These are phyloP conservation scores for Propithecus deckenii DNA, from an alignment of 2,797 vertebrate genomes.

Conservation along the genomic window DNA sequence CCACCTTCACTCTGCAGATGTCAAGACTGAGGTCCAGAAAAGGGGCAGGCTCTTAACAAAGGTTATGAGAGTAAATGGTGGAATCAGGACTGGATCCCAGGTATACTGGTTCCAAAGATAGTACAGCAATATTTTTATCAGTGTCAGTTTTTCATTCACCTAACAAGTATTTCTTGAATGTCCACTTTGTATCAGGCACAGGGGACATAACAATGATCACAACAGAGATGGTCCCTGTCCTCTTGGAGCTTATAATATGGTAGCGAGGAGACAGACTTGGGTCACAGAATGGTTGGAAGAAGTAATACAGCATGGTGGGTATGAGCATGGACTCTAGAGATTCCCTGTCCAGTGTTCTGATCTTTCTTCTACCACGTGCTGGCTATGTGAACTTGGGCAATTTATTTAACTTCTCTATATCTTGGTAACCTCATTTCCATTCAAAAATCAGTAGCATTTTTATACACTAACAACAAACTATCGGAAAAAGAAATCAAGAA, in stretches of 20 bases:
- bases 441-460: neutral
- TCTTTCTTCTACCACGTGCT: neutral
- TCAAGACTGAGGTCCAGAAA: conserved; percentile 14
- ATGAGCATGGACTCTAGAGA: neutral
- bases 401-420: neutral
- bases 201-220: neutral
- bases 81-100: neutral
- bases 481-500: neutral
- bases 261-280: neutral
- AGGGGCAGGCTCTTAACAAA: neutral
- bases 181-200: neutral
- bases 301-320: neutral
- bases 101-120: neutral
- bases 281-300: neutral
- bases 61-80: neutral
- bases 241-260: neutral
- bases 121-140: neutral
- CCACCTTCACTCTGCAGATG: neutral
- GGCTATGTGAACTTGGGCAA: neutral
- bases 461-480: neutral
- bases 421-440: neutral
- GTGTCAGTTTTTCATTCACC: conserved; percentile 9
- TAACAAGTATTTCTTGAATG: neutral
- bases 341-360: neutral
- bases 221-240: neutral